Base-by-base conservation (phyloP, 2,888 invertebrate genomes). In the Morpho helenor region DNA sequence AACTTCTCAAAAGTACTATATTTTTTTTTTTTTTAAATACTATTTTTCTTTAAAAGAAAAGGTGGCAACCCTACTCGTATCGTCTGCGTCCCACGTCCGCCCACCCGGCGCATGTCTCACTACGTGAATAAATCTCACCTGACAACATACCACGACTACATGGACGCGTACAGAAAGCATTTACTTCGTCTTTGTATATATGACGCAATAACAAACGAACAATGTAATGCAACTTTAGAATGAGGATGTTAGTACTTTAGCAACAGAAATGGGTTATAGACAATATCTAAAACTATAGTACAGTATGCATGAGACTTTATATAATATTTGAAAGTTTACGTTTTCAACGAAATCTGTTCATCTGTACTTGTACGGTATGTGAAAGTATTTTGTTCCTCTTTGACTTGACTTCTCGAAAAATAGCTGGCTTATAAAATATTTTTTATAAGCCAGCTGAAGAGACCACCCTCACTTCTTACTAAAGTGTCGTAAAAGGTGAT, bases 41-140 rank as follows among this genome's bases (percentile, higher is more conserved):
- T 1, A 16, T 16, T 16, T 16, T 16, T 16, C 16, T 16, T 16
- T 2, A 16, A 16, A 16, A n/a, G n/a, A 16, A 16, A 16, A 16
- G 16, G 16, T 16, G 16, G 16, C 16, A 16, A 16, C 16, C 16
- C 16, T 16, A 16, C 16, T 16, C 16, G 16, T 73, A 73, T 70
- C 70, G 77, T 74, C 79, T 75, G 82, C 83, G 77, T 81, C 84
- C 81, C 75, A 75, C 80, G 76, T 79, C 82, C 81, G 79, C 85
- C 72, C 71, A 70, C 71, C 69, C 47, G 54, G 42, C 42, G 69
- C 76, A 72, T 76, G 75, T 77, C 72, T 69, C 66, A 71, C 71
- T 74, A 72, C 77, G 80, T 77, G 80, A 75, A 83, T 84, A 85
- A 84, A 84, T 87, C 81, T 80, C 71, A 79, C 79, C 79, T 77